A percentile compares a stretch with the other conserved stretches of the same genome.
phyloP scores from a whole-genome alignment of 2,888 invertebrate species.

The Onchidella celtica region DNA sequence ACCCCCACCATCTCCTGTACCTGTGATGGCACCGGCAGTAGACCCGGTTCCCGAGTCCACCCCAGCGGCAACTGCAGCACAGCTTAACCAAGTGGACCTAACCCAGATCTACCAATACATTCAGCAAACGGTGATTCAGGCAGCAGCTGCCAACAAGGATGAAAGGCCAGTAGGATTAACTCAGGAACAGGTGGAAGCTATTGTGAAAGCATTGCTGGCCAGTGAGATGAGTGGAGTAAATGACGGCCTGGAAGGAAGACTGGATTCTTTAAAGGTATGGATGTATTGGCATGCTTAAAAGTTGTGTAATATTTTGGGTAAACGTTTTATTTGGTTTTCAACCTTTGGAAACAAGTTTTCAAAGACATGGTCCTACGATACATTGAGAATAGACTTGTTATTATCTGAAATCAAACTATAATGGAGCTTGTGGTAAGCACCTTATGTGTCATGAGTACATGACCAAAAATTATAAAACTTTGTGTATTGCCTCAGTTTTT shows the following conservation, averaged over 20 bases:
- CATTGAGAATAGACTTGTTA: no score
- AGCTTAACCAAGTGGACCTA: constrained; percentile 15
- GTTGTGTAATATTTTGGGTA: background rate
- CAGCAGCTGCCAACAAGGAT: constrained; percentile 11
- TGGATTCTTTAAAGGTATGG: constrained; percentile 36
- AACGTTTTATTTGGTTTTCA: no score
- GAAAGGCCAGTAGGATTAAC: constrained; percentile 39
- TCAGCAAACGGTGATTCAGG: constrained; percentile 23
- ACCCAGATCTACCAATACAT: constrained; percentile 34
- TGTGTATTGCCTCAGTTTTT: no score
- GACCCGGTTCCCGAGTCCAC: background rate
- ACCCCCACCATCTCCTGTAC: background rate
- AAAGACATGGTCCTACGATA: no score
- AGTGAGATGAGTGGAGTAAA: constrained; percentile 22
- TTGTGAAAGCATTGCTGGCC: constrained; percentile 36
- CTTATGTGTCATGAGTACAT: no score
- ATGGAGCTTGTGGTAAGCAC: no score
- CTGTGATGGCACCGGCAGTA: constrained; percentile 5
- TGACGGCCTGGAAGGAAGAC: background rate
- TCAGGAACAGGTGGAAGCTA: constrained; percentile 33
- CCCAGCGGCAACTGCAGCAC: background rate
- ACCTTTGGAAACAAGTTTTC: no score
- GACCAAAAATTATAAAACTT: no score
- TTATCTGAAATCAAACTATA: no score
- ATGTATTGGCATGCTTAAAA: no score